Base-by-base conservation (phyloP, 2,113 vertebrate genomes). In the Chinchilla lanigera region DNA sequence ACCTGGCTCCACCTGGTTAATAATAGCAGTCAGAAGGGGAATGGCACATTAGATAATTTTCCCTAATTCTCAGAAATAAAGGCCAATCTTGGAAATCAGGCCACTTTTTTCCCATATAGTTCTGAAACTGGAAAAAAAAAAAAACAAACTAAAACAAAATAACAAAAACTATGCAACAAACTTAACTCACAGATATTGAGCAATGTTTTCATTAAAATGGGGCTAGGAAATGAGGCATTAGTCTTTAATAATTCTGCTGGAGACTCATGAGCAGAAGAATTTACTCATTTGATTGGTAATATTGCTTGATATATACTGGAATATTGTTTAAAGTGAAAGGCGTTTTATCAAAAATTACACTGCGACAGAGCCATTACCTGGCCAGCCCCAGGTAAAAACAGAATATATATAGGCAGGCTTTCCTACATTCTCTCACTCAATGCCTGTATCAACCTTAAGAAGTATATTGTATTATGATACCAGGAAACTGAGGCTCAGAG, bases 1-100 rank as follows among this genome's bases (percentile, higher is more conserved):
- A 83, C 61, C 16, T 81, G 50, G 44, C 86, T 97, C 56, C 67
- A 73, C 60, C 12, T 78, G 50, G 1, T 14, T 73, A 90, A 87
- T 33, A 56, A 90, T 16, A 92, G 54, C 86, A 5, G 69, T 86
- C 7, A 61, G 61, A 90, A 95, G n/a, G 28, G 56, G 35, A 93
- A 80, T 75, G 83, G 77, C 13, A 71, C 65, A 50, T 60, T 78
- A 89, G 5, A 19, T 41, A 8, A 85, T 97, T 92, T 84, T 11
- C 11, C 44, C 61, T 52, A 33, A 90, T 95, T 95, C 30, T 93
- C 26, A 87, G 38, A 86, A 93, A 82, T 89, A 88, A 97, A 96
- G 38, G 30, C 7, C 7, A 69, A 9, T 75, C 41, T 93, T 84
- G 30, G 54, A 93, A 93, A 84, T 87, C 14, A 65, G 58, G 38